Conservation (phyloP, 2,113 vertebrate species). For the Oncorhynchus kisutch region DNA sequence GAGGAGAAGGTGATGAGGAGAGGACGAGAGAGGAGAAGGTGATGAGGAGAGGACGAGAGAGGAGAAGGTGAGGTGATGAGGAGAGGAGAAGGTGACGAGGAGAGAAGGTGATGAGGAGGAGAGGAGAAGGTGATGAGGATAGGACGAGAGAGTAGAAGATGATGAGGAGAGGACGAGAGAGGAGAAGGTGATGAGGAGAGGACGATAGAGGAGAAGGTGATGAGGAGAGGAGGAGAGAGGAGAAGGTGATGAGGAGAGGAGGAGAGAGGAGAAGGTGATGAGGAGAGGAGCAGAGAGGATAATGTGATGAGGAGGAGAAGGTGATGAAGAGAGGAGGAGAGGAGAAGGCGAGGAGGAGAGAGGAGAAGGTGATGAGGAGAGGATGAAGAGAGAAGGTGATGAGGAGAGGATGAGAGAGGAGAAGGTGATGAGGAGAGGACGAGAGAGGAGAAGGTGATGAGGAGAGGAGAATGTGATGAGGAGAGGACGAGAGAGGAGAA, state of each 20-base stretch:
- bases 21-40: too few relatives aligned
- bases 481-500: not conserved
- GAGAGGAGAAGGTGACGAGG: not conserved
- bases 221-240: not conserved
- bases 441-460: too few relatives aligned
- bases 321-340: not conserved
- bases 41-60: not conserved
- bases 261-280: not conserved
- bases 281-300: not conserved
- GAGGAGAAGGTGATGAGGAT: not conserved
- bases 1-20: not conserved
- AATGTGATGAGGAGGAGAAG: not conserved
- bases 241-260: not conserved
- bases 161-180: not conserved
- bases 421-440: not conserved
- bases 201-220: not conserved
- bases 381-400: not conserved
- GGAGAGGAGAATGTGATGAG: not conserved
- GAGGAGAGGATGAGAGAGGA: not conserved
- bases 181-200: not conserved
- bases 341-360: not conserved
- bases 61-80: not conserved
- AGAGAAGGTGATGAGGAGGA: not conserved
- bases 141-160: not conserved
- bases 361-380: not conserved